Percentiles rank a stretch among this genome's conserved stretches.
Evolutionary conservation across 2,888 invertebrate genomes (phyloP).

Genomic region (Cotesia congregata): DNA sequence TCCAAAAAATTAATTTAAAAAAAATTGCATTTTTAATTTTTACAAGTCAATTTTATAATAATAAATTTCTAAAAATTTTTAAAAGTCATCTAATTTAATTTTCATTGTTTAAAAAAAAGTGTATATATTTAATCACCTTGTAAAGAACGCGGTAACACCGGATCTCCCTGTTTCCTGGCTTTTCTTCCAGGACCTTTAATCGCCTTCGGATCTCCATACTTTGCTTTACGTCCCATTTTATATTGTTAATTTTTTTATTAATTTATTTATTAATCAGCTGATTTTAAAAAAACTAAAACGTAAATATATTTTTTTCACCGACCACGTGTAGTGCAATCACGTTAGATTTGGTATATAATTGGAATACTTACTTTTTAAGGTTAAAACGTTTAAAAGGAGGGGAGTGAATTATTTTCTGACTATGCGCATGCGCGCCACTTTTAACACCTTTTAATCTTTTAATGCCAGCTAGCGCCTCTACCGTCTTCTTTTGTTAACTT

Average conservation of each 20-base stretch:
- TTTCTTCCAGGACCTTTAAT: constrained; percentile 88
- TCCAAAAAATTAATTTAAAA: too few relatives aligned
- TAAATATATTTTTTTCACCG: background rate
- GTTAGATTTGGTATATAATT: too few relatives aligned
- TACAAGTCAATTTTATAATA: background rate
- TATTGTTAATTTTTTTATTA: background rate
- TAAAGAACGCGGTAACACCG: constrained; percentile 76
- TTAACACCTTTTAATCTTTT: too few relatives aligned
- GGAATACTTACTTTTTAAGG: too few relatives aligned
- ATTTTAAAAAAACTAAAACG: background rate
- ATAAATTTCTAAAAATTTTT: constrained; percentile 18
- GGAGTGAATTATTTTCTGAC: too few relatives aligned
- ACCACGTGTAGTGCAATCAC: background rate
- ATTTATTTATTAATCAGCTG: background rate
- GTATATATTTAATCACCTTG: constrained; percentile 67
- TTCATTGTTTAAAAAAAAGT: constrained; percentile 21
- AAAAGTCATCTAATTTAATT: constrained; percentile 24
- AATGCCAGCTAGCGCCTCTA: too few relatives aligned
- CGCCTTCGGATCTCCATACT: constrained; percentile 77
- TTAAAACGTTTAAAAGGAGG: too few relatives aligned
- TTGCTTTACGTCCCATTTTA: constrained; percentile 88
- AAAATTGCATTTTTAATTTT: too few relatives aligned
- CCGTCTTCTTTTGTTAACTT: too few relatives aligned
- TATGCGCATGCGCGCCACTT: too few relatives aligned
- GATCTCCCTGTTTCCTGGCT: constrained; percentile 88